phyloP scores from a whole-genome alignment of 2,113 vertebrate genomes.

The Heliornis fulica region DNA sequence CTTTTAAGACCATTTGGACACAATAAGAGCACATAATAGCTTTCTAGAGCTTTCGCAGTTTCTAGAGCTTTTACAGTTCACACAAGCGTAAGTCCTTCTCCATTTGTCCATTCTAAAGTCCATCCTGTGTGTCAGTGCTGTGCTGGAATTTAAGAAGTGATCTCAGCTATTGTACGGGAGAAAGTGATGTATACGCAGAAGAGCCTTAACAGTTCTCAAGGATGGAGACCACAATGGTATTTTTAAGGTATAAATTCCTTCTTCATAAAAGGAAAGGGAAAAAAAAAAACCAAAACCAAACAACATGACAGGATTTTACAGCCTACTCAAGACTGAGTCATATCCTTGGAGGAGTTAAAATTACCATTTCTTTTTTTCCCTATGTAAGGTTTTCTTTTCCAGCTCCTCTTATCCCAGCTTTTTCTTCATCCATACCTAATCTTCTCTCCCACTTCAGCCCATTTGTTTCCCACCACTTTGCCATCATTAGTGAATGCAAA shows the following conservation, averaged over 20 bases:
- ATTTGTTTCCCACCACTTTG: background rate
- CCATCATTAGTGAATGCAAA: background rate
- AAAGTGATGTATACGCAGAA: background rate
- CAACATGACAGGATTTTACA: background rate
- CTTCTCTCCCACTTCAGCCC: background rate
- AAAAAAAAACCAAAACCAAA: background rate
- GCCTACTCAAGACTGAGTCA: slow-evolving; percentile 22
- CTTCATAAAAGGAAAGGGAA: background rate
- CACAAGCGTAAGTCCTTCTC: background rate
- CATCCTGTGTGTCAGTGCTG: background rate
- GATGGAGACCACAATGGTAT: background rate
- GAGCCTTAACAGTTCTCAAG: background rate
- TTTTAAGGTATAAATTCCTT: slow-evolving; percentile 2
- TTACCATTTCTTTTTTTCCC: background rate
- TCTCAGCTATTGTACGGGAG: background rate
- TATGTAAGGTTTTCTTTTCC: background rate
- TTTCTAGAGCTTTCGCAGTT: background rate
- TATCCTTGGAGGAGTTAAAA: background rate
- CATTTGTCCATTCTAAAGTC: background rate
- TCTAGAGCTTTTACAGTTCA: background rate
- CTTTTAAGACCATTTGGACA: background rate
- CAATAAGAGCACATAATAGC: background rate
- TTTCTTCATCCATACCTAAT: background rate
- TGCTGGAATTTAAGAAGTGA: background rate
- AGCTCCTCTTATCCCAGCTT: background rate